A percentile compares a stretch with the other conserved stretches of the same genome.
These are phyloP conservation scores for Lithobates sylvaticus DNA, from an alignment of 2,797 vertebrate genomes.

Conservation along the genomic window DNA sequence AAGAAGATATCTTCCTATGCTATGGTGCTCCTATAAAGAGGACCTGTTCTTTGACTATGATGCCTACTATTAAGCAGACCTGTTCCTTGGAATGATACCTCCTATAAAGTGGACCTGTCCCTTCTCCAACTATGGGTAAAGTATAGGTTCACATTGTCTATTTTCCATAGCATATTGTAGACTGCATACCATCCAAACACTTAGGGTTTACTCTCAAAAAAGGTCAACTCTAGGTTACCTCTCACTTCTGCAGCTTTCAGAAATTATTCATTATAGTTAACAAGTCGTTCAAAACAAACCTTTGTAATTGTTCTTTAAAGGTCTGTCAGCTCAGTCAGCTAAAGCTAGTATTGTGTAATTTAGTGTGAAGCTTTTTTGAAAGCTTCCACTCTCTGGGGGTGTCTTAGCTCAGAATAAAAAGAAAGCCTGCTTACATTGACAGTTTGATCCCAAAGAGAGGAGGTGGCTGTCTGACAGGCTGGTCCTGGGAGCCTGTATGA, in stretches of 20 bases:
- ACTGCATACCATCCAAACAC: slow-evolving; percentile 34
- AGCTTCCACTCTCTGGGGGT: slow-evolving; percentile 78
- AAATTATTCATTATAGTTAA: slow-evolving; percentile 65
- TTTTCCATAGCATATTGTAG: slow-evolving; percentile 5
- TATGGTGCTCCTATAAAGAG: no score
- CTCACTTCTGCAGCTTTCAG: slow-evolving; percentile 60
- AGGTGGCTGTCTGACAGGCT: slow-evolving; percentile 76
- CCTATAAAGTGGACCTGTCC: neutral
- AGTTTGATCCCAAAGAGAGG: slow-evolving; percentile 78
- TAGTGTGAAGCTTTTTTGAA: slow-evolving; percentile 74
- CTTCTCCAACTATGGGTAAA: neutral
- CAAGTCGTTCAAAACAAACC: slow-evolving; percentile 71
- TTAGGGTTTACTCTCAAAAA: slow-evolving; percentile 58
- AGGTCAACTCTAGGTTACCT: slow-evolving; percentile 47
- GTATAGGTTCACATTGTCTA: neutral
- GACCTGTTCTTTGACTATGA: no score
- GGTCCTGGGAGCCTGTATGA: slow-evolving; percentile 75
- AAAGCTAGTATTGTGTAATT: slow-evolving; percentile 73
- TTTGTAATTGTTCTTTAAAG: slow-evolving; percentile 72
- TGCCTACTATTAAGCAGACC: no score
- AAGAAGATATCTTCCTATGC: no score
- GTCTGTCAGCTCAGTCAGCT: slow-evolving; percentile 77
- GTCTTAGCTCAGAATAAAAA: slow-evolving; percentile 74
- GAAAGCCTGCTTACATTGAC: slow-evolving; percentile 75
- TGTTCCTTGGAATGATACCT: neutral